Conservation (phyloP, 2,888 invertebrate species). For the Scelioninae gen. 1 region DNA sequence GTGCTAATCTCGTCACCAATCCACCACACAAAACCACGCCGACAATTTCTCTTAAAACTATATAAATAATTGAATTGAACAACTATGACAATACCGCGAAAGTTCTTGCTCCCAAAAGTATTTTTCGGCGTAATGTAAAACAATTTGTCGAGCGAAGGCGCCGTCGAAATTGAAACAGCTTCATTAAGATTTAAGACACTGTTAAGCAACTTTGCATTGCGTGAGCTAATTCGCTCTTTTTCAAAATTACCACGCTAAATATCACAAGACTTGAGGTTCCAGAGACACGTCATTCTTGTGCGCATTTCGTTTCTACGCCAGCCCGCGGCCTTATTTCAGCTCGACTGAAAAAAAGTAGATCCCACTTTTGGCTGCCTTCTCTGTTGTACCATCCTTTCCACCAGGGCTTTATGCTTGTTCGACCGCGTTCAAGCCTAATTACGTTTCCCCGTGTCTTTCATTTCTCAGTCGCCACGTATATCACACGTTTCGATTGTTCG, state of each 20-base stretch:
- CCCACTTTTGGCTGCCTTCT: slow-evolving; percentile 17
- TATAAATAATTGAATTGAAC: slow-evolving; percentile 21
- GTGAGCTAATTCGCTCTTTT: slow-evolving; percentile 21
- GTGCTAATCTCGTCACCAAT: background rate
- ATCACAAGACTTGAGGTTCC: background rate
- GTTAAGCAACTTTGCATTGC: slow-evolving; percentile 16
- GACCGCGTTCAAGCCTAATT: slow-evolving; percentile 38
- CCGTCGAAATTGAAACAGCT: slow-evolving; percentile 10
- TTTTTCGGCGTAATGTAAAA: slow-evolving; percentile 14
- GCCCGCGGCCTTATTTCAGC: slow-evolving; percentile 25
- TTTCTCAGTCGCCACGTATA: slow-evolving; percentile 37
- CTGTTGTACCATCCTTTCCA: slow-evolving; percentile 6
- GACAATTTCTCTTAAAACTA: slow-evolving; percentile 14
- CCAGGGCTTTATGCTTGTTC: slow-evolving; percentile 17
- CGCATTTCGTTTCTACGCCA: slow-evolving; percentile 2
- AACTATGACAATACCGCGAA: slow-evolving; percentile 2
- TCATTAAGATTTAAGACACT: slow-evolving; percentile 25
- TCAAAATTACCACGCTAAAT: slow-evolving; percentile 18
- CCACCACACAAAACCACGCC: background rate
- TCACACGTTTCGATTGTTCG: slow-evolving; percentile 27
- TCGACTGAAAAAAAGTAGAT: slow-evolving; percentile 16
- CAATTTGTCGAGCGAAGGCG: slow-evolving; percentile 1
- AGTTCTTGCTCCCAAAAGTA: slow-evolving; percentile 16
- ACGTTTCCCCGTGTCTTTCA: slow-evolving; percentile 34
- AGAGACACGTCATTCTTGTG: background rate